Evolutionary conservation across 2,113 vertebrate genomes (phyloP).

Genomic region (Eurystomus gularis): DNA sequence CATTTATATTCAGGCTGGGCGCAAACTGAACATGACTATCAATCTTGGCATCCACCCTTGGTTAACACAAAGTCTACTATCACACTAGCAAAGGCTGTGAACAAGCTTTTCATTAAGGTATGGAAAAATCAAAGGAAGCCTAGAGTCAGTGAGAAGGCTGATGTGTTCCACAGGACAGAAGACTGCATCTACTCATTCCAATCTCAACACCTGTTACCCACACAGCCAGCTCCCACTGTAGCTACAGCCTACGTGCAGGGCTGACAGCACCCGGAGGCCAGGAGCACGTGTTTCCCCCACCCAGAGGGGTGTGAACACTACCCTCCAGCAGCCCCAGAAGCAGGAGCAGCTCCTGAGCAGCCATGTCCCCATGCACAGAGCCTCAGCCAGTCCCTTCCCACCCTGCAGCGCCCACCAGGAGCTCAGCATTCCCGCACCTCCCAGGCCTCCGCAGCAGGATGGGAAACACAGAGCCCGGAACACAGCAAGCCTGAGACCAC

Average conservation of each 20-base stretch:
- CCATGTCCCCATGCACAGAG: accelerated
- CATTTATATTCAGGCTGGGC: not conserved
- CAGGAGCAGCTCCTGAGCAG: accelerated
- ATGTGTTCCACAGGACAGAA: not conserved
- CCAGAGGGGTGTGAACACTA: not conserved
- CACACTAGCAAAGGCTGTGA: not conserved
- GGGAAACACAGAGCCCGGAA: not conserved
- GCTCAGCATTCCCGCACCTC: not conserved
- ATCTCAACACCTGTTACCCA: accelerated
- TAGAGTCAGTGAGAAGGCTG: not conserved
- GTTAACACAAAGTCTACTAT: not conserved
- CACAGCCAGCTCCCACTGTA: not conserved
- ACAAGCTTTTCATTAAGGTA: not conserved
- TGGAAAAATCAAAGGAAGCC: not conserved
- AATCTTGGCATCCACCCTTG: not conserved
- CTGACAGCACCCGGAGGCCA: not conserved
- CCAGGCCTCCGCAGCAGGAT: not conserved
- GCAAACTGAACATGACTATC: not conserved
- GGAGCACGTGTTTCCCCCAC: not conserved
- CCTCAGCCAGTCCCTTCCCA: not conserved
- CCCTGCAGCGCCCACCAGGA: not conserved
- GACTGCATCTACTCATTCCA: not conserved
- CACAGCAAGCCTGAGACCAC: not conserved
- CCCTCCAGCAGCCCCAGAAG: not conserved
- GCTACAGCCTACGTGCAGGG: not conserved